Evolutionary conservation across 2,797 vertebrate genomes (phyloP).

Genomic region (Falco concolor): DNA sequence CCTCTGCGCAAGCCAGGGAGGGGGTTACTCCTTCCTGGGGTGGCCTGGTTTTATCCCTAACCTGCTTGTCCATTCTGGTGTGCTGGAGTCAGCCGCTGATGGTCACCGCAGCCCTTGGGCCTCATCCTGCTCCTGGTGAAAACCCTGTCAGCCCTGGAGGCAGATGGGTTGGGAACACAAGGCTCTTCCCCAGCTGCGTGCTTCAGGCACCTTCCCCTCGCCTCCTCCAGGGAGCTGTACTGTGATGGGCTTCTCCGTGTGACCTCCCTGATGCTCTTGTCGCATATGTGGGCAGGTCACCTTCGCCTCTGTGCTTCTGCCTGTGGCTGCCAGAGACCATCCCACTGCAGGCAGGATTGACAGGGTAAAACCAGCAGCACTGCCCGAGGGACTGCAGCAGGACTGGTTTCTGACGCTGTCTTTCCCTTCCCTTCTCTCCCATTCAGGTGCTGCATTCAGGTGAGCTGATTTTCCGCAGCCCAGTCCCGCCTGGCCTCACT

Average conservation of each 20-base stretch:
- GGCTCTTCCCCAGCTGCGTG: neutral
- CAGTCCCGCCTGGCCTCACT: fast-evolving
- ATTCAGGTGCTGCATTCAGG: slow-evolving; percentile 61
- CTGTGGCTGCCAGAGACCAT: fast-evolving
- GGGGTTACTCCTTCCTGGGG: neutral
- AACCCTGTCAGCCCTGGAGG: neutral
- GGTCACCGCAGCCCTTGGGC: neutral
- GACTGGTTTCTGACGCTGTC: neutral
- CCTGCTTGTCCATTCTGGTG: neutral
- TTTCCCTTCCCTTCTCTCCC: neutral
- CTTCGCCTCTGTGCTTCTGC: fast-evolving
- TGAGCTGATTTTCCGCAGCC: slow-evolving; percentile 33
- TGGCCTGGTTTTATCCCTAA: neutral
- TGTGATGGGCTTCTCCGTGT: too few relatives aligned
- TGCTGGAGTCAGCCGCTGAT: neutral
- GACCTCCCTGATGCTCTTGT: neutral
- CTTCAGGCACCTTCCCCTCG: neutral
- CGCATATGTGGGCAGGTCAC: fast-evolving
- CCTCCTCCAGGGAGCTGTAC: neutral
- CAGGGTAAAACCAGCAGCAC: neutral
- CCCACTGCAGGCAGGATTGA: neutral
- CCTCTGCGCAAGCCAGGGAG: neutral
- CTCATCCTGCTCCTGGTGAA: neutral
- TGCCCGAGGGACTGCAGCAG: neutral
- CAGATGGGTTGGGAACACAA: neutral